Percentiles rank a stretch among this genome's conserved stretches.
Conservation (phyloP, 2,113 vertebrate genomes). For the Plecotus auritus region DNA sequence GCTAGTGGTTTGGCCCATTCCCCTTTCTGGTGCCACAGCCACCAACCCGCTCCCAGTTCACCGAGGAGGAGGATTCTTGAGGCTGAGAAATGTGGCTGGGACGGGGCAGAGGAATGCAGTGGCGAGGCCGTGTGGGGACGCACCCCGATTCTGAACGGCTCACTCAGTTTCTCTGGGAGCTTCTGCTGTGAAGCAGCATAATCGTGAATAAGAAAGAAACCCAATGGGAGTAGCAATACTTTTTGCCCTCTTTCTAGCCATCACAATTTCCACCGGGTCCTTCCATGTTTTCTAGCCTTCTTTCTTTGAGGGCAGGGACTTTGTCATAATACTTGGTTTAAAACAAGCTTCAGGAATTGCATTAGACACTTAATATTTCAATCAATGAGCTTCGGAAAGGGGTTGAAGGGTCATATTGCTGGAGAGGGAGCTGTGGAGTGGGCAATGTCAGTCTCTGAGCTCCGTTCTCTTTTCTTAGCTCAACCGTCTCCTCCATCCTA, state of each 20-base stretch:
- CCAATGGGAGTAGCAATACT: not conserved
- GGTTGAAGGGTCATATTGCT: too few species aligned
- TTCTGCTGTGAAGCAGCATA: not conserved
- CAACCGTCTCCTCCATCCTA: not conserved
- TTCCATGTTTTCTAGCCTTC: not conserved
- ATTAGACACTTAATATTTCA: not conserved
- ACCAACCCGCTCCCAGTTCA: not conserved
- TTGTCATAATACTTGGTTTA: not conserved
- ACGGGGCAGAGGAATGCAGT: not conserved
- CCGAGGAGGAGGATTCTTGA: not conserved
- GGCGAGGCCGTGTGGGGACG: not conserved
- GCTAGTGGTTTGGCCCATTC: conserved; percentile 4
- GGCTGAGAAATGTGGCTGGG: not conserved
- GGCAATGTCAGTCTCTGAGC: not conserved
- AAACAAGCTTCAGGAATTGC: conserved; percentile 9
- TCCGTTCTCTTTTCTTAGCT: not conserved
- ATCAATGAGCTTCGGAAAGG: not conserved
- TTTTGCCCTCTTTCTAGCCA: not conserved
- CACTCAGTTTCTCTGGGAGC: not conserved
- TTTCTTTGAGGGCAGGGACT: not conserved
- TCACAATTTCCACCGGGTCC: not conserved
- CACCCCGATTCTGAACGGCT: not conserved
- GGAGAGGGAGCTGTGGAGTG: not conserved
- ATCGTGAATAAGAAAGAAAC: not conserved
- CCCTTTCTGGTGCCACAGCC: not conserved